Base-by-base conservation (phyloP, 2,888 invertebrate genomes). In the Pachycephus smyrnensis region DNA sequence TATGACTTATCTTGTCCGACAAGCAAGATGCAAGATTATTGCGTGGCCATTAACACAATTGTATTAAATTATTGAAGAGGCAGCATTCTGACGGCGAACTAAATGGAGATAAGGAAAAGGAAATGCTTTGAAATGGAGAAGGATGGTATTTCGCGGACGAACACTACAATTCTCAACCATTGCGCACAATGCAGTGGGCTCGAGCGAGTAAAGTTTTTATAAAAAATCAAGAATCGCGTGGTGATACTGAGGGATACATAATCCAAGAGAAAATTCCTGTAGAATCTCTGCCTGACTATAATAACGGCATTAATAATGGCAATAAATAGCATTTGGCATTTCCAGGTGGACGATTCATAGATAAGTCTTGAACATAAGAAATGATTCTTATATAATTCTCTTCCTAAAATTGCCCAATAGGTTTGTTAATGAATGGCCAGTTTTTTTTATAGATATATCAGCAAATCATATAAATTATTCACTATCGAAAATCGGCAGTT, bases 21-120 rank as follows among this genome's bases (percentile, higher is more conserved):
- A 74, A 74, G 35, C 4, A 23, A 15, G 69, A 55, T 55, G 23
- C 9, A 23, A 55, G 6, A 55, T 55, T 1, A 71, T n/a, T 32
- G 23, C n/a, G 69, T 31, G 75, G 73, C 73, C 77, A 74, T n/a
- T n/a, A n/a, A n/a, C n/a, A 75, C 76, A 77, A 80, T 82, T 81
- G 80, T 80, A 77, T 80, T 83, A 78, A 85, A 84, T 84, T 84
- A 84, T 84, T 80, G 82, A 82, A 77, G 80, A 78, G 79, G 81
- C 82, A 82, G 80, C 80, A 79, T 33, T 33, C 78, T 68, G 12
- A 12, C 35, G 37, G 23, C 40, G 68, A 33, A 37, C 33, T 74
- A 75, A 73, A 78, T 78, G 73, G 73, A 55, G 73, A 77, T 35
- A 71, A 73, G 73, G 31, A 68, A 36, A 69, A 68, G 69, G 76